phyloP scores from a whole-genome alignment of 1,140 invertebrate species.

The Vanessa tameamea region DNA sequence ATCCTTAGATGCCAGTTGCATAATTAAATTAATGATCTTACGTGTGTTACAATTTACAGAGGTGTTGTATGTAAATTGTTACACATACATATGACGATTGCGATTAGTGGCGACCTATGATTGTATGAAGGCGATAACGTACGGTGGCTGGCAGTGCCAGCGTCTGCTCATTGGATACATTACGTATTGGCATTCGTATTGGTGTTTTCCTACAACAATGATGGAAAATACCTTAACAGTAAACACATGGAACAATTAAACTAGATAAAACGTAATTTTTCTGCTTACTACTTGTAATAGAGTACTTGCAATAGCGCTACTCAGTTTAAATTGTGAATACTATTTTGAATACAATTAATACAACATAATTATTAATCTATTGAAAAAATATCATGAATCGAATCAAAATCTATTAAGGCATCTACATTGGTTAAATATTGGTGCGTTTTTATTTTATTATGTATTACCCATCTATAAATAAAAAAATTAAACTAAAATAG shows the following conservation, averaged over 20 bases:
- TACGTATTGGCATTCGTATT: slow-evolving; percentile 28
- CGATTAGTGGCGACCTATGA: slow-evolving; percentile 11
- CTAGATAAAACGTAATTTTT: not conserved
- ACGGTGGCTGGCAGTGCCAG: slow-evolving; percentile 64
- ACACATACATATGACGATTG: slow-evolving; percentile 1
- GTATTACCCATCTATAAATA: no score
- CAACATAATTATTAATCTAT: no score
- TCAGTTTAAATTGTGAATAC: no score
- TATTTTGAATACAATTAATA: no score
- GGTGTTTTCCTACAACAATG: slow-evolving; percentile 33
- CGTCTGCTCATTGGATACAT: slow-evolving; percentile 48
- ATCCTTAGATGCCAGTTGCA: slow-evolving; percentile 16
- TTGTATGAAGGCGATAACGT: slow-evolving; percentile 47
- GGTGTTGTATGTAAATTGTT: slow-evolving; percentile 5
- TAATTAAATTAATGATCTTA: slow-evolving; percentile 14
- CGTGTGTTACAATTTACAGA: slow-evolving; percentile 21
- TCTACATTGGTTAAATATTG: no score
- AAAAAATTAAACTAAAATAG: no score
- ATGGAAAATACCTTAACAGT: slow-evolving; percentile 45
- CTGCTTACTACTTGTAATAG: not conserved
- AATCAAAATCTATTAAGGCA: no score
- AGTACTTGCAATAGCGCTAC: no score
- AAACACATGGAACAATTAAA: slow-evolving; percentile 12
- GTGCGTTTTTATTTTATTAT: no score
- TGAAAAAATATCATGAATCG: no score